These are phyloP conservation scores for Drosophila lutescens DNA, from an alignment of 2,888 invertebrate species.

Conservation along the genomic window DNA sequence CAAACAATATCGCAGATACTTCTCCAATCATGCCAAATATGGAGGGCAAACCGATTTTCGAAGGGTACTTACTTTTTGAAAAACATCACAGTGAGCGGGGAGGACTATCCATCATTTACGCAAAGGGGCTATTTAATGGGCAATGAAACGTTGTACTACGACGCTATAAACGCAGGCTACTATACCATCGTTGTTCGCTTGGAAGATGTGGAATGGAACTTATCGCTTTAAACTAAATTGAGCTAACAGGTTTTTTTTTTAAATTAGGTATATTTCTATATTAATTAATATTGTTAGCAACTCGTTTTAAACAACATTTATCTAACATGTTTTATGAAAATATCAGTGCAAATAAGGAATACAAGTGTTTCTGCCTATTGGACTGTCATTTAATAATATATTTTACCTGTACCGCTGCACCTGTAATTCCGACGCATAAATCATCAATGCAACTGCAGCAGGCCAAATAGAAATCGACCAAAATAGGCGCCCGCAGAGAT, in stretches of 20 bases:
- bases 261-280: too few species aligned
- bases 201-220: not conserved
- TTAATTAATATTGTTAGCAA: too few species aligned
- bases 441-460: slow-evolving; percentile 65
- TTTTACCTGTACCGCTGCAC: slow-evolving; percentile 58
- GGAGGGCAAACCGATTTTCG: not conserved
- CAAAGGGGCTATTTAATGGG: not conserved
- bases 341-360: not conserved
- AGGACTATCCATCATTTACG: not conserved
- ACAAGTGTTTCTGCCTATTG: slow-evolving; percentile 19
- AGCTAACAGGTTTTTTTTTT: too few species aligned
- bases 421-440: slow-evolving; percentile 68
- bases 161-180: not conserved
- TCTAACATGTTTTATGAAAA: not conserved
- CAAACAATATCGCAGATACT: not conserved
- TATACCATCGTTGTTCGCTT: not conserved
- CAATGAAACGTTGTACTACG: not conserved
- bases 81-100: not conserved
- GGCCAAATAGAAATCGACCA: slow-evolving; percentile 55
- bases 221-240: too few species aligned
- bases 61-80: slow-evolving; percentile 12
- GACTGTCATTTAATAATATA: slow-evolving; percentile 15
- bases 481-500: slow-evolving; percentile 79
- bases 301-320: not conserved
- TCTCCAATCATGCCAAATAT: not conserved